Conservation (phyloP, 2,113 vertebrate species). For the Perca flavescens region DNA sequence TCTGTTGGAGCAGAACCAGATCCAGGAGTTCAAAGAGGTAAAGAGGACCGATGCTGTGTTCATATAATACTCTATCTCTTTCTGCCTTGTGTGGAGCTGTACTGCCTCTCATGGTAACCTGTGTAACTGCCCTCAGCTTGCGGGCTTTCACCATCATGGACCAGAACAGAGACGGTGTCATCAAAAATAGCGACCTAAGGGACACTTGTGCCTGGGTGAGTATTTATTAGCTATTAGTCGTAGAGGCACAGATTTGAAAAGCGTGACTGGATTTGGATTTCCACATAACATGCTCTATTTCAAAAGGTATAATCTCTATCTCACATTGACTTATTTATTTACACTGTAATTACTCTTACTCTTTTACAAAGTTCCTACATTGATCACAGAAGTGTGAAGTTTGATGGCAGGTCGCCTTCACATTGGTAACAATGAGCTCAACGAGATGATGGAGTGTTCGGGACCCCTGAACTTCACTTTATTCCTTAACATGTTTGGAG, state of each 20-base stretch:
- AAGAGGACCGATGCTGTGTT: not conserved
- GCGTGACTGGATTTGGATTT: no score
- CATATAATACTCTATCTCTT: not conserved
- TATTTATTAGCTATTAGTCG: no score
- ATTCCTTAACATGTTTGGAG: not conserved
- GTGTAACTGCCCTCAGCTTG: not conserved
- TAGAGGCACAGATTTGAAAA: no score
- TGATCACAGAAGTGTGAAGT: no score
- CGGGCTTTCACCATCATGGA: conserved; percentile 11
- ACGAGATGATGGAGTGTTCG: not conserved
- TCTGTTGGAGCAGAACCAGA: conserved; percentile 28
- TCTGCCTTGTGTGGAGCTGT: not conserved
- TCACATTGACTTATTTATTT: no score
- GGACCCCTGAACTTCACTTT: not conserved
- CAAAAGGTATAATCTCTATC: no score
- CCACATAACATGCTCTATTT: no score
- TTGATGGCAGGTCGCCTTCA: no score
- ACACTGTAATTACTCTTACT: no score
- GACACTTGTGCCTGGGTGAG: not conserved
- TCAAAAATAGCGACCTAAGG: not conserved
- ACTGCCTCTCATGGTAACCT: conserved; percentile 24
- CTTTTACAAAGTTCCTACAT: no score
- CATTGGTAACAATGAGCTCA: not conserved
- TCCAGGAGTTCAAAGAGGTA: conserved; percentile 8
- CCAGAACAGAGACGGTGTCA: not conserved